Percentiles rank a stretch among this genome's conserved stretches.
These are phyloP conservation scores for Mythimna vitellina DNA, from an alignment of 2,888 invertebrate species.

Conservation along the genomic window DNA sequence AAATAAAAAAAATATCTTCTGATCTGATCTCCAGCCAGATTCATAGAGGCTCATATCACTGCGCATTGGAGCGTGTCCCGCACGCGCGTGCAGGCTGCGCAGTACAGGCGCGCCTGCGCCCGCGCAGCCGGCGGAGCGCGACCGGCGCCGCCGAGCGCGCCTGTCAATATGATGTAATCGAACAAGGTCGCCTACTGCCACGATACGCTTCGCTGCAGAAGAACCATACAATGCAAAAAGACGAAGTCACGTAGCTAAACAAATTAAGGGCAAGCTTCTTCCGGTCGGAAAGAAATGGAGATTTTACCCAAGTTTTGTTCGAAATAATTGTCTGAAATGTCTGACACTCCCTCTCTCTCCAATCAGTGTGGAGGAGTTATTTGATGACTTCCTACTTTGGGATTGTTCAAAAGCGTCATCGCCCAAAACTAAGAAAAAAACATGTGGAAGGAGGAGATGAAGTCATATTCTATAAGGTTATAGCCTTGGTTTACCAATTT, in stretches of 20 bases:
- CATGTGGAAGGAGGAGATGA: no score
- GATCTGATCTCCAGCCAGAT: neutral
- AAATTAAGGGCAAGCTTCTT: constrained; percentile 35
- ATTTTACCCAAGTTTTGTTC: neutral
- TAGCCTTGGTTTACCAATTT: no score
- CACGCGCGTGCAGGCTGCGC: constrained; percentile 47
- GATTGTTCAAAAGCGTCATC: no score
- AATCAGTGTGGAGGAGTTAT: no score
- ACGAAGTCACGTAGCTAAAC: constrained; percentile 19
- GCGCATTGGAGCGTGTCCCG: constrained; percentile 29
- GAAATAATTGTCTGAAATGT: neutral
- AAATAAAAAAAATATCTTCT: neutral
- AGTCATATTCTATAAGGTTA: no score
- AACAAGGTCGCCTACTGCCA: constrained; percentile 72
- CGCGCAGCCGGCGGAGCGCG: constrained; percentile 63
- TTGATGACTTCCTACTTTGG: no score
- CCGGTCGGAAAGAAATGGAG: constrained; percentile 20
- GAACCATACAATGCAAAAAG: constrained; percentile 34
- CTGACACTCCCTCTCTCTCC: no score
- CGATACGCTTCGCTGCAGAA: constrained; percentile 50
- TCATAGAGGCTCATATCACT: constrained; percentile 20
- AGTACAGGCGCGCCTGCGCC: constrained; percentile 54
- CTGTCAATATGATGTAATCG: constrained; percentile 73
- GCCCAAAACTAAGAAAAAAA: no score
- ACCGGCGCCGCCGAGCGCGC: constrained; percentile 68